A percentile compares a stretch with the other conserved stretches of the same genome.
Evolutionary conservation across 2,888 invertebrate species (phyloP).

Genomic region (Orthosia cruda): DNA sequence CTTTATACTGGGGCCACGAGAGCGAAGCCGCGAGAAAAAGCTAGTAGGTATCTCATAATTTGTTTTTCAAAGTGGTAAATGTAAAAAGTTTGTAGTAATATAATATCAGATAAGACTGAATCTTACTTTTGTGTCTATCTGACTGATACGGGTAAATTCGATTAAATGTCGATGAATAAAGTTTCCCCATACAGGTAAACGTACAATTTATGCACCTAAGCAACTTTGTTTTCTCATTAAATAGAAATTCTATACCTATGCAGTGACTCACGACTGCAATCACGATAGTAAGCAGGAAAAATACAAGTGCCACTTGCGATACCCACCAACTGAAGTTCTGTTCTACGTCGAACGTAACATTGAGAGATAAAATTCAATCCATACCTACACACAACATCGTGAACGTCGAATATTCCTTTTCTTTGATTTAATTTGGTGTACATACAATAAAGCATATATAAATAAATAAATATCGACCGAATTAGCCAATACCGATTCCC

Average conservation of each 20-base stretch:
- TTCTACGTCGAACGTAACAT: slow-evolving; percentile 23
- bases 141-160: neutral
- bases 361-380: slow-evolving; percentile 33
- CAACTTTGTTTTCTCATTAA: neutral
- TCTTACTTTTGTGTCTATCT: neutral
- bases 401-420: neutral
- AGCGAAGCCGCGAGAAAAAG: neutral
- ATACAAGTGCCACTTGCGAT: slow-evolving; percentile 43
- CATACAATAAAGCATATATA: too few relatives aligned
- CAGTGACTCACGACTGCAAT: neutral
- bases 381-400: neutral
- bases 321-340: slow-evolving; percentile 34
- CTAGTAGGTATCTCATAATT: neutral
- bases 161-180: neutral
- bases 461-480: too few relatives aligned
- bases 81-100: slow-evolving; percentile 14
- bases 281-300: slow-evolving; percentile 13
- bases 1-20: too few relatives aligned
- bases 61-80: neutral
- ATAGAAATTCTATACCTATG: neutral
- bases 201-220: neutral
- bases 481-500: neutral
- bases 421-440: too few relatives aligned
- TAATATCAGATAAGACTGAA: slow-evolving; percentile 12
- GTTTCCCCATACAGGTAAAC: neutral